Conservation (phyloP, 2,888 invertebrate species). For the Pristionchus fissidentatus region DNA sequence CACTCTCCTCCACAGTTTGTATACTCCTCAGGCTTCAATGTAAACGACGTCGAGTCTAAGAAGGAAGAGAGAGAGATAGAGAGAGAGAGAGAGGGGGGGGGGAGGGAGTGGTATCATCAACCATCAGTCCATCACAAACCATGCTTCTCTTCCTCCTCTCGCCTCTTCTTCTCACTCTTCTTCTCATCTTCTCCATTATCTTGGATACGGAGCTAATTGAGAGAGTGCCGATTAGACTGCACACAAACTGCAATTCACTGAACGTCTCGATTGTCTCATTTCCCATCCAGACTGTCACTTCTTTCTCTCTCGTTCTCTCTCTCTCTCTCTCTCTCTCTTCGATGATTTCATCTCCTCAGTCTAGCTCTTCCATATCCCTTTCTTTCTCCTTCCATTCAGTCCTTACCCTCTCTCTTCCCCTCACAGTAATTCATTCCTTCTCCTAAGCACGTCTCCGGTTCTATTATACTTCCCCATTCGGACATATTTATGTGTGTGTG, state of each 20-base stretch:
- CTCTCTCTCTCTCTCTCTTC: not conserved
- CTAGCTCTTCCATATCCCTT: not conserved
- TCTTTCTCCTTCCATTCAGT: not conserved
- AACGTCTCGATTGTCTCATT: not conserved
- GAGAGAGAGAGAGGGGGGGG: no score
- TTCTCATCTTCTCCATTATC: no score
- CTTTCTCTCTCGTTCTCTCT: not conserved
- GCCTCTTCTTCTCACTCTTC: not conserved
- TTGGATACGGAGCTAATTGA: conserved; percentile 11
- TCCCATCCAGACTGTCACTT: not conserved
- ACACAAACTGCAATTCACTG: not conserved
- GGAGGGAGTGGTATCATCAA: conserved; percentile 20
- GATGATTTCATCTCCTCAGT: not conserved
- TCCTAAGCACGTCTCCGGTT: not conserved
- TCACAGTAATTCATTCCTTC: not conserved
- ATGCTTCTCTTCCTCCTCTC: not conserved
- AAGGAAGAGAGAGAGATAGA: no score
- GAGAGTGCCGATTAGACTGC: not conserved
- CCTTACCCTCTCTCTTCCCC: not conserved
- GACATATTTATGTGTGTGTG: conserved; percentile 13
- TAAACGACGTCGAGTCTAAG: conserved; percentile 31
- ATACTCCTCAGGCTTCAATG: not conserved
- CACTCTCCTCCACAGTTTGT: conserved; percentile 5
- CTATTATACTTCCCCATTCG: not conserved
- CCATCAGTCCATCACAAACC: conserved; percentile 22